Evolutionary conservation across 1,140 invertebrate species (phyloP).

Genomic region (Ectropis grisescens): DNA sequence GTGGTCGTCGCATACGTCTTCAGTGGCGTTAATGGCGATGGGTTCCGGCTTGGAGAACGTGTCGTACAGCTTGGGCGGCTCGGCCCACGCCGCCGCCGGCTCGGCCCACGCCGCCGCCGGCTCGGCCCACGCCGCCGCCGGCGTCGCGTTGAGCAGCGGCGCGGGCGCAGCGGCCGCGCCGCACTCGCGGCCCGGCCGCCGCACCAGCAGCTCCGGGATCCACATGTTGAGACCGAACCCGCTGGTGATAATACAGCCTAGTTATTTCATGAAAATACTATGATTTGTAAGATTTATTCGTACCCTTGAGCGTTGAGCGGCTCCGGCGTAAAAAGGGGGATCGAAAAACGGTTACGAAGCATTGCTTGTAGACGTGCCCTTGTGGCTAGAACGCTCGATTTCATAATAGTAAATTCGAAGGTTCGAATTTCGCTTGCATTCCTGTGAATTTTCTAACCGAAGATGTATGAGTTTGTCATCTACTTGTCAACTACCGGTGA

Average conservation of each 20-base stretch:
- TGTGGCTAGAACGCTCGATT: too few species aligned
- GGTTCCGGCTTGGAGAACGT: constrained; percentile 7
- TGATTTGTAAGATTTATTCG: background rate
- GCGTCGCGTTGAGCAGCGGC: constrained; percentile 30
- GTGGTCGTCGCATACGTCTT: constrained; percentile 23
- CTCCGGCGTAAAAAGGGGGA: too few species aligned
- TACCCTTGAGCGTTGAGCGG: too few species aligned
- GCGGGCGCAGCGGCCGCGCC: constrained; percentile 8
- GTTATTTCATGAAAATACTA: background rate
- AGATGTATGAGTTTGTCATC: too few species aligned
- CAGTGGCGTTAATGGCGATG: constrained; percentile 11
- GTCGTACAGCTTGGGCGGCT: constrained; percentile 19
- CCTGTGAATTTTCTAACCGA: too few species aligned
- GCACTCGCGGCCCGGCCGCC: constrained; percentile 47
- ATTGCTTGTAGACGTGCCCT: too few species aligned
- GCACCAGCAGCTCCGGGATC: constrained; percentile 77
- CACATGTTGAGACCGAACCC: constrained; percentile 80
- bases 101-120: constrained; percentile 28
- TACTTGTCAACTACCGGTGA: too few species aligned
- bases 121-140: constrained; percentile 30
- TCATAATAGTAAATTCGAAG: too few species aligned
- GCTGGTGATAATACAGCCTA: constrained; percentile 38
- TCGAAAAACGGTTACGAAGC: too few species aligned
- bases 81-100: constrained; percentile 25
- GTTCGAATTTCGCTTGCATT: too few species aligned